A percentile compares a stretch with the other conserved stretches of the same genome.
Evolutionary conservation across 2,797 vertebrate genomes (phyloP).

Genomic region (Gastrophryne carolinensis): DNA sequence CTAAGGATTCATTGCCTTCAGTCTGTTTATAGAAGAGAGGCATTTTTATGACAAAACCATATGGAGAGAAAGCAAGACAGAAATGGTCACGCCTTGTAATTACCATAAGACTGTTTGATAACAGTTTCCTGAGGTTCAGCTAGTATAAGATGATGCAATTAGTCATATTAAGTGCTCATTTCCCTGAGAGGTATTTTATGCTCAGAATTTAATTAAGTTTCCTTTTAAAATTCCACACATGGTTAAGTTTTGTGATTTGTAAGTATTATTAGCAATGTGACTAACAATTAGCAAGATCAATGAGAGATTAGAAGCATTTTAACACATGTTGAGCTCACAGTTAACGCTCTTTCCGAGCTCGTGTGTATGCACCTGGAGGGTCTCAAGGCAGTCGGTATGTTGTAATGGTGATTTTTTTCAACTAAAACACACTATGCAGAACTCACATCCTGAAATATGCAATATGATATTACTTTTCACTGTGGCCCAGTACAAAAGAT

Average conservation of each 20-base stretch:
- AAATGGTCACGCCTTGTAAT: not conserved
- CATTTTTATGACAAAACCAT: constrained; percentile 19
- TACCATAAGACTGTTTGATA: constrained; percentile 3
- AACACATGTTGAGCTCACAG: constrained; percentile 5
- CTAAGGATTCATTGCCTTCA: not conserved
- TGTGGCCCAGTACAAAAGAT: not conserved
- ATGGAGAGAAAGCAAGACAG: not conserved
- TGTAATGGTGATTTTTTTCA: not conserved
- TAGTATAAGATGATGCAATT: constrained; percentile 25
- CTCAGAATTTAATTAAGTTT: constrained; percentile 13
- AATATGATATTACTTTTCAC: too few relatives aligned
- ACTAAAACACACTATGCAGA: not conserved
- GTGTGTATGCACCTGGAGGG: constrained; percentile 2
- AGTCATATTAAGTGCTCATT: not conserved
- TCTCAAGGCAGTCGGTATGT: not conserved
- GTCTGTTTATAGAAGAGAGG: not conserved
- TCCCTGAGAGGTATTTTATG: constrained; percentile 16
- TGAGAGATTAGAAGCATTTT: not conserved
- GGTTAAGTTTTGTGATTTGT: not conserved
- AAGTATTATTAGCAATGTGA: not conserved
- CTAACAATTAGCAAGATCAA: constrained; percentile 25
- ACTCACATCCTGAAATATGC: not conserved
- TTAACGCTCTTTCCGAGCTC: not conserved
- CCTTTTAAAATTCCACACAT: constrained; percentile 3
- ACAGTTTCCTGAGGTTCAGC: not conserved